phyloP scores from a whole-genome alignment of 2,113 vertebrate genomes.

The Empidonax alnorum region DNA sequence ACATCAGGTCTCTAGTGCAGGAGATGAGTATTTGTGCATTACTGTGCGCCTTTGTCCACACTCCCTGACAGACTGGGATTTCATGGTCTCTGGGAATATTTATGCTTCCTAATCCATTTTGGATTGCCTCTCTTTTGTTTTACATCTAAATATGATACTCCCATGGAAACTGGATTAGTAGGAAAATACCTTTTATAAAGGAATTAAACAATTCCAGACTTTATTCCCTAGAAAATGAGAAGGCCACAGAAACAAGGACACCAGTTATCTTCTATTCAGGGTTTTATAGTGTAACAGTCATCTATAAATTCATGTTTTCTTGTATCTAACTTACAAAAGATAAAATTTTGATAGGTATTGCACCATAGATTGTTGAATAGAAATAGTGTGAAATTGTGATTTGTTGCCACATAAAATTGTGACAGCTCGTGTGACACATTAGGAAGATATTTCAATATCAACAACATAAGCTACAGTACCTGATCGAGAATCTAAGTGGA shows the following conservation, averaged over 20 bases:
- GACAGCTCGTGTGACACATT: not conserved
- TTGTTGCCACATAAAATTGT: not conserved
- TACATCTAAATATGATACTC: not conserved
- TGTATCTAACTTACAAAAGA: not conserved
- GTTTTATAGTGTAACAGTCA: not conserved
- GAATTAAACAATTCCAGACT: constrained; percentile 17
- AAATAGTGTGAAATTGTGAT: not conserved
- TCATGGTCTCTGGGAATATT: not conserved
- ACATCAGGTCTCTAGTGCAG: not conserved
- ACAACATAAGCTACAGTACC: not conserved
- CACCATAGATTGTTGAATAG: not conserved
- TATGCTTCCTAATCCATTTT: constrained; percentile 2
- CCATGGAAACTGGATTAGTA: not conserved
- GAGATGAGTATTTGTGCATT: not conserved
- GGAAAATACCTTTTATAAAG: not conserved
- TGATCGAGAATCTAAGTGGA: not conserved
- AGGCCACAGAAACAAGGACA: not conserved
- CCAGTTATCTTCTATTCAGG: not conserved
- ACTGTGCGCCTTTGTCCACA: not conserved
- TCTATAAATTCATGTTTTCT: not conserved
- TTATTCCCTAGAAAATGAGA: not conserved
- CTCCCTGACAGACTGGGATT: not conserved
- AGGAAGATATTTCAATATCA: not conserved
- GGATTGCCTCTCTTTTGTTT: not conserved
- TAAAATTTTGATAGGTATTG: not conserved